Conservation (phyloP, 2,888 invertebrate species). For the Drosophila recens region DNA sequence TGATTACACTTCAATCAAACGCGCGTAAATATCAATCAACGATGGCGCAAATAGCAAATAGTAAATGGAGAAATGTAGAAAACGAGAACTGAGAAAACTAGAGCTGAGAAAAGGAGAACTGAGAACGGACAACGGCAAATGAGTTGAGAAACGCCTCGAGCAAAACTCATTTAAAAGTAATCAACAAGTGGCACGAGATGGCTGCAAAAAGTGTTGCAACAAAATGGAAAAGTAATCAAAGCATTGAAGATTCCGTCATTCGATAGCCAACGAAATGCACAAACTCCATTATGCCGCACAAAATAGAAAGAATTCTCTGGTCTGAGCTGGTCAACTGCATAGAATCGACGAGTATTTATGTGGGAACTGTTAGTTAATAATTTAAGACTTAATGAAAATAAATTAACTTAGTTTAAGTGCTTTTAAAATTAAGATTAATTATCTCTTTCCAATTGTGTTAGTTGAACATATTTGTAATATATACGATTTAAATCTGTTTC, state of each 20-base stretch:
- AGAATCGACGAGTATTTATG: neutral
- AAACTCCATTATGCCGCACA: slow-evolving; percentile 6
- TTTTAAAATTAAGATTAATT: no score
- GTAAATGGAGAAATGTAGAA: neutral
- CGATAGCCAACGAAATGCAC: slow-evolving; percentile 29
- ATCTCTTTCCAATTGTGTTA: no score
- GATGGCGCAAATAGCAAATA: slow-evolving; percentile 8
- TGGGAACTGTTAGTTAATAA: neutral
- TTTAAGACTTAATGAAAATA: neutral
- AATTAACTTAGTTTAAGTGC: neutral
- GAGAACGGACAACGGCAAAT: slow-evolving; percentile 27
- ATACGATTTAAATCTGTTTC: no score
- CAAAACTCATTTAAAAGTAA: slow-evolving; percentile 80
- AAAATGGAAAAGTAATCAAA: slow-evolving; percentile 52
- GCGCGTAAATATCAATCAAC: slow-evolving; percentile 80
- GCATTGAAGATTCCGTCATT: slow-evolving; percentile 29
- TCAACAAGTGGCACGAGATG: slow-evolving; percentile 71
- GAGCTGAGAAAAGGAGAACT: neutral
- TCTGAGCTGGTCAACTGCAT: neutral
- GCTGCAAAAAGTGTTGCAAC: slow-evolving; percentile 32
- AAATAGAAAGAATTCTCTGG: neutral
- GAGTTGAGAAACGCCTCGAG: slow-evolving; percentile 62
- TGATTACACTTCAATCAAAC: slow-evolving; percentile 80
- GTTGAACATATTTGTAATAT: no score
- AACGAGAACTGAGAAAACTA: neutral